These are phyloP conservation scores for Spodoptera exigua DNA, from an alignment of 2,888 invertebrate genomes.

Conservation along the genomic window DNA sequence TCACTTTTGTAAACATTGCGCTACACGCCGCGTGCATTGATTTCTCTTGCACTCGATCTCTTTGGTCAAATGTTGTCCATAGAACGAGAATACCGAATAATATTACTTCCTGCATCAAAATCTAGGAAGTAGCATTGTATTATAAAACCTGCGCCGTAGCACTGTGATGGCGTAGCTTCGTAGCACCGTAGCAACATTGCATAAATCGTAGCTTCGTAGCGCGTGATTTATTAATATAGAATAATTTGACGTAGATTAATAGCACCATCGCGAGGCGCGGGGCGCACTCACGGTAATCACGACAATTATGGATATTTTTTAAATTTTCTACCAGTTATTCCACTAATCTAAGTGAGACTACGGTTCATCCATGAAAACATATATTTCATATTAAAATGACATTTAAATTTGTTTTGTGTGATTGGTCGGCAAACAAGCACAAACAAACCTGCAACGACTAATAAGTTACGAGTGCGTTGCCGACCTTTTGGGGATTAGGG, in stretches of 20 bases:
- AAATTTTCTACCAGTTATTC: not conserved
- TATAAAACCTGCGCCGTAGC: not conserved
- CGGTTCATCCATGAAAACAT: too few species aligned
- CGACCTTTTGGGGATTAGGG: too few species aligned
- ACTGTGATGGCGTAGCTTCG: conserved; percentile 23
- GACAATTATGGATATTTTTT: not conserved
- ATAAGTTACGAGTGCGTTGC: too few species aligned
- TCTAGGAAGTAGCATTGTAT: not conserved
- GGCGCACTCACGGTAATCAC: conserved; percentile 36
- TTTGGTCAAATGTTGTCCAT: conserved; percentile 24
- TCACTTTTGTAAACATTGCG: conserved; percentile 19
- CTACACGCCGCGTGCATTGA: conserved; percentile 2
- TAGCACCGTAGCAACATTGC: conserved; percentile 46
- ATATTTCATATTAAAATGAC: too few species aligned
- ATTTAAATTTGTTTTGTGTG: too few species aligned
- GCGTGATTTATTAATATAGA: conserved; percentile 74
- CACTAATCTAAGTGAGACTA: too few species aligned
- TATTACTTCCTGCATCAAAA: not conserved
- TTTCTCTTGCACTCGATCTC: conserved; percentile 18
- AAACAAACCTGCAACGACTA: too few species aligned
- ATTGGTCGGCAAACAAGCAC: too few species aligned
- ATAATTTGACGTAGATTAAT: conserved; percentile 79
- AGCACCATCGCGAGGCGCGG: conserved; percentile 46
- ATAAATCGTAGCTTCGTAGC: conserved; percentile 21
- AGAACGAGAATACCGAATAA: too few species aligned